Base-by-base conservation (phyloP, 2,797 vertebrate genomes). In the Lagocephalus sceleratus region DNA sequence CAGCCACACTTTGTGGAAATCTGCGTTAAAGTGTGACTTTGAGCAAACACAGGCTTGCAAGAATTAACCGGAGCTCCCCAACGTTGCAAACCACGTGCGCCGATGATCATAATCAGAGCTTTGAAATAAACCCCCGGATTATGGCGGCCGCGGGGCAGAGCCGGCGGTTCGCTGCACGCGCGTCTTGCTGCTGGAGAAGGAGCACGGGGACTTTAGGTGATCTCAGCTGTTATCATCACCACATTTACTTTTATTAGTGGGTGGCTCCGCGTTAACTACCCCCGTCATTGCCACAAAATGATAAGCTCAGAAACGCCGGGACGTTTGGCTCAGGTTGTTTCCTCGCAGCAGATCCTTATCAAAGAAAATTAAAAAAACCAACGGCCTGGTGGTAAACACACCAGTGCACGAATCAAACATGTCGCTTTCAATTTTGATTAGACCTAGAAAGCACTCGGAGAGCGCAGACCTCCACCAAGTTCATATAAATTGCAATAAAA, bases 131-230 rank as follows among this genome's bases (percentile, higher is more conserved):
- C 60, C 56, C 56, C 20, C 40, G 81, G 78, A 83, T 85, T 84
- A 84, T 68, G 59, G 59, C 49, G 59, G 54, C 60, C 55, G 67
- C 29, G 51, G 81, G 58, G 59, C 62, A 41, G 49, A 84, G 66
- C 47, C 52, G 41, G 60, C 76, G 79, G 68, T 85, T 85, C 78
- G 60, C 51, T 63, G 56, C 25, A 66, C 83, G 78, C 82, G 66
- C 51, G 25, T 73, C 65, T 66, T 78, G 81, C 82, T 87, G 70
- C 60, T 66, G 78, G 74, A 76, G 70, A 74, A 75, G 69, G 63
- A 68, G 67, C 56, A 57, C 80, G 75, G 85, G 81, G 71, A 75
- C 44, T 54, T 60, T 8, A 51, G 55, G 47, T 76, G 71, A 73
- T 71, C 61, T 77, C 66, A 63, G 22, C 71, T 58, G 54, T 79